Evolutionary conservation across 2,888 invertebrate species (phyloP).

Genomic region (Xanthia togata): DNA sequence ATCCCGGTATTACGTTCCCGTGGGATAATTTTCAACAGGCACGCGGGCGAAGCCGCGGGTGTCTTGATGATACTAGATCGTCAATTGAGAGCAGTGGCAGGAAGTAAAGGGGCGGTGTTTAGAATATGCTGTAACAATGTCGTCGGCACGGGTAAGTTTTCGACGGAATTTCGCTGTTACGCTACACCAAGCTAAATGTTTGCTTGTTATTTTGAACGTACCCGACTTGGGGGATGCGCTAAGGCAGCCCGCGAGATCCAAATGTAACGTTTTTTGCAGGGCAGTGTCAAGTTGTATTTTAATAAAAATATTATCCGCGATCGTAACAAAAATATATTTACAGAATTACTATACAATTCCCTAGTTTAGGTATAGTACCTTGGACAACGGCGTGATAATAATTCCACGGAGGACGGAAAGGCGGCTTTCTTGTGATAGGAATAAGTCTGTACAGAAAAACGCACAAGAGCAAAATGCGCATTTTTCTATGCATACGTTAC

Average conservation of each 20-base stretch:
- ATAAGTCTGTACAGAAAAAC: no score
- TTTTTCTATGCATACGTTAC: not conserved
- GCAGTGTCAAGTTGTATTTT: not conserved
- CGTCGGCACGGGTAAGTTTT: not conserved
- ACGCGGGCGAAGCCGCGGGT: not conserved
- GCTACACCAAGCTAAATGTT: conserved; percentile 3
- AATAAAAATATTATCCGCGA: not conserved
- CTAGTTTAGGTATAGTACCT: not conserved
- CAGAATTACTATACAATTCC: not conserved
- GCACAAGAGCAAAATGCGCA: not conserved
- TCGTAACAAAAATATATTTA: no score
- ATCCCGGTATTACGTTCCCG: not conserved
- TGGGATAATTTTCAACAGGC: not conserved
- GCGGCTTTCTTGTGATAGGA: no score
- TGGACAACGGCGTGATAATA: not conserved
- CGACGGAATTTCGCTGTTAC: conserved; percentile 18
- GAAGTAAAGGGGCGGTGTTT: not conserved
- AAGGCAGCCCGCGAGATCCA: not conserved
- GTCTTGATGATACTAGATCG: not conserved
- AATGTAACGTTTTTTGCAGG: not conserved
- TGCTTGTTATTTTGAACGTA: conserved; percentile 3
- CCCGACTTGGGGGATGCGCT: not conserved
- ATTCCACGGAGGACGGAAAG: not conserved
- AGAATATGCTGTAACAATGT: not conserved
- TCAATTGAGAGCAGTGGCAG: not conserved